A percentile compares a stretch with the other conserved stretches of the same genome.
These are phyloP conservation scores for Strigamia crassipes DNA, from an alignment of 2,888 invertebrate genomes.

Conservation along the genomic window DNA sequence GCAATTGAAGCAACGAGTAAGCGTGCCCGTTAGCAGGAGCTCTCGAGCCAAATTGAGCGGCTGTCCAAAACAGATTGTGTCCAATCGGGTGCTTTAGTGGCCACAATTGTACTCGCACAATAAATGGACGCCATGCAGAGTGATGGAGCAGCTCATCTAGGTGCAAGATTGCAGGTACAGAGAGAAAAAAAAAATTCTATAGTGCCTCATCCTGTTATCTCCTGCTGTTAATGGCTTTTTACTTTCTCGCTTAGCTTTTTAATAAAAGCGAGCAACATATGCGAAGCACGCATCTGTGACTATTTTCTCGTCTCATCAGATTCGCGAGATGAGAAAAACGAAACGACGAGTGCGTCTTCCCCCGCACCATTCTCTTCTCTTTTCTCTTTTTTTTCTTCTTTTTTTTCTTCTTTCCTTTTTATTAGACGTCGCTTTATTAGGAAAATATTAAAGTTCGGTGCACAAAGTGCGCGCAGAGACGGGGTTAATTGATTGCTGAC, in stretches of 20 bases:
- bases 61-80: slow-evolving; percentile 38
- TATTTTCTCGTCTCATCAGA: slow-evolving; percentile 12
- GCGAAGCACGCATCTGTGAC: neutral
- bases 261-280: slow-evolving; percentile 35
- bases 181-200: neutral
- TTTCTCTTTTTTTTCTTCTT: neutral
- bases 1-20: neutral
- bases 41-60: slow-evolving; percentile 41
- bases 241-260: slow-evolving; percentile 29
- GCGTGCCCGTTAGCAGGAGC: slow-evolving; percentile 27
- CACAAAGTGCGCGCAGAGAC: neutral
- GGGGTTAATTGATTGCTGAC: slow-evolving; percentile 39
- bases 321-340: slow-evolving; percentile 5
- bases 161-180: neutral
- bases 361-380: too few species aligned
- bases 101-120: slow-evolving; percentile 32
- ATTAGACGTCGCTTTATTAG: slow-evolving; percentile 19
- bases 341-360: slow-evolving; percentile 1
- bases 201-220: slow-evolving; percentile 27
- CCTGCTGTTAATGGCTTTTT: slow-evolving; percentile 34
- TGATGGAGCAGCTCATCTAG: slow-evolving; percentile 14
- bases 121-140: slow-evolving; percentile 32
- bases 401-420: neutral
- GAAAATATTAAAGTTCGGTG: slow-evolving; percentile 19
- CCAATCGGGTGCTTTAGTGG: slow-evolving; percentile 26